Base-by-base conservation (phyloP, 2,113 vertebrate genomes). In the Dromaius novaehollandiae region DNA sequence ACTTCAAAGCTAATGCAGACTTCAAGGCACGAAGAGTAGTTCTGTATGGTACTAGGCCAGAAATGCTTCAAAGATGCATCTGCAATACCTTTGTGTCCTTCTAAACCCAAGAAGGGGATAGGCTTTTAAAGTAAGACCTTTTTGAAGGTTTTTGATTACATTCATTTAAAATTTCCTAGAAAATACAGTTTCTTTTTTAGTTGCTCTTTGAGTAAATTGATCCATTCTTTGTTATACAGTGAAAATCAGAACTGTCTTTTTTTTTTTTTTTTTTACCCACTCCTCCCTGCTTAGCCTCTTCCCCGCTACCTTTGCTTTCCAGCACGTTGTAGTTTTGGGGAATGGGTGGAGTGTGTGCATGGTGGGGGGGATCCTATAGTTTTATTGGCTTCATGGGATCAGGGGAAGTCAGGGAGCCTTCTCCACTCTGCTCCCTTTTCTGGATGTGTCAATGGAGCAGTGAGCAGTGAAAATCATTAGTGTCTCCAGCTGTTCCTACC, bases 381-480 rank as follows among this genome's bases (percentile, higher is more conserved):
- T 69, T 32, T 48, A 40, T 30, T 30, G 12, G 30, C 28, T 25
- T 48, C 13, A 6, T 48, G 66, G 32, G 19, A 20, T 46, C 30
- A 32, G 66, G 30, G 28, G 42, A 30, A 46, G 18, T 30, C 42
- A 32, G 66, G 66, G 66, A 44, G 20, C 60, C 15, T n/a, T 21
- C 9, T 14, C 42, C 30, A 30, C 46, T 69, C 48, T 51, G 16
- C 48, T n/a, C 48, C 46, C 19, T 48, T 15, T 18, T 22, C 48
- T 73, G 48, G 13, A 19, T 21, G 12, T 20, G 26, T 25, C 46
- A 26, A 6, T 4, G 1, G 13, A 42, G 21, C 30, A 42, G 13
- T 26, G 58, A 10, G 40, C 9, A 4, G 38, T 68, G 64, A 15
- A 15, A 25, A 60, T 11, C 0, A 0, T 53, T 40, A 42, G 46